phyloP scores from a whole-genome alignment of 2,113 vertebrate genomes.

The Mirza zaza region DNA sequence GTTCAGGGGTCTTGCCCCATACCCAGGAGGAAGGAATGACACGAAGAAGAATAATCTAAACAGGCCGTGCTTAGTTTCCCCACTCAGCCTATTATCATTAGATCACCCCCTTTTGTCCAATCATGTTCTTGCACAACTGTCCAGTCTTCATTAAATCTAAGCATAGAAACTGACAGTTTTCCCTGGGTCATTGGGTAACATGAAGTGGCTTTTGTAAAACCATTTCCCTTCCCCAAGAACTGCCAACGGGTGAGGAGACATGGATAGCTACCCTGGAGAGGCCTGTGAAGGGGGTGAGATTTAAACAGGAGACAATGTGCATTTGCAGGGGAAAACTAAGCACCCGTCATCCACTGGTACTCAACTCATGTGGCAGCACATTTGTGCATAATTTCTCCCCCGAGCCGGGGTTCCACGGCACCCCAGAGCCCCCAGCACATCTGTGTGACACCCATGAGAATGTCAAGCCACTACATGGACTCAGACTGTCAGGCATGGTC shows the following conservation, averaged over 20 bases:
- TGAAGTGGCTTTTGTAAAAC: neutral
- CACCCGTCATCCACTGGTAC: neutral
- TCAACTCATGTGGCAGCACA: too few species aligned
- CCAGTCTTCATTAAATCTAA: neutral
- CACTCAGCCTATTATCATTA: neutral
- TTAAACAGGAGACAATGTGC: neutral
- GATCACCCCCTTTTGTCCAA: neutral
- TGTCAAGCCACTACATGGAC: neutral
- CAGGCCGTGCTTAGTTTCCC: neutral
- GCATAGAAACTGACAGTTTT: neutral
- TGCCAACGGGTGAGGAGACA: neutral
- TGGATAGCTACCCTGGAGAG: neutral
- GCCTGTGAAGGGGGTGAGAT: neutral
- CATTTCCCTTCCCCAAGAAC: neutral
- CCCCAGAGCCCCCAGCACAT: fast-evolving
- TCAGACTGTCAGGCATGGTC: neutral
- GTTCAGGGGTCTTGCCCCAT: neutral
- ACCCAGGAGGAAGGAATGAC: neutral
- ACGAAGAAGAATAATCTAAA: neutral
- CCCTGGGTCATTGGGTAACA: neutral
- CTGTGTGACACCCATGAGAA: neutral
- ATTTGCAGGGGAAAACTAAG: neutral
- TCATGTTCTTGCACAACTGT: neutral
- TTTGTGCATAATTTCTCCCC: fast-evolving
- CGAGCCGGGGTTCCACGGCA: neutral